Evolutionary conservation across 2,113 vertebrate genomes (phyloP), one percentile per base, ranked within the genome.

Genomic region (Sus scrofa): DNA sequence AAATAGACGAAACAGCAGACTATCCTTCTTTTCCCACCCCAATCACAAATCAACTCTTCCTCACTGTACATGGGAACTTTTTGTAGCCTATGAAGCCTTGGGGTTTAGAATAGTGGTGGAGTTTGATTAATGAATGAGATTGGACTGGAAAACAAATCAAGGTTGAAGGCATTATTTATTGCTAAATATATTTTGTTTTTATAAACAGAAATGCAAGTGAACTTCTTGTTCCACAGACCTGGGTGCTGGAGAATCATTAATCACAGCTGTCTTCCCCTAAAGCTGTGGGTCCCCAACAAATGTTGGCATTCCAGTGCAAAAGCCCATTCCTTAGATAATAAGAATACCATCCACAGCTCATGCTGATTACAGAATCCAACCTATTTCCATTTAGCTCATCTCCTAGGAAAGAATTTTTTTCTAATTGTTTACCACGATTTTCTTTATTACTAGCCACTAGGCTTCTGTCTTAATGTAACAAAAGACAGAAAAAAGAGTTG

Each of bases 71-170:
- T 95, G 95, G n/a, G 84, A 71, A 86, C 32, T 74, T 92, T 88
- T 88, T 89, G n/a, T 65, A 68, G 77, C 81, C 73, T 91, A 93
- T 95, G 74, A n/a, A 87, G 39, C 24, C 82, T 75, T 92, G 92
- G 39, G 32, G 0, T 77, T 98, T 94, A 96, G n/a, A 20, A 88
- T 95, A 2, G 86, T n/a, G 65, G 84, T 30, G 86, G 90, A 84
- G 83, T 44, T 96, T 98, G 96, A 98, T 96, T 93, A 97, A 97
- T 91, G 83, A 83, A 15, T 94, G 74, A 24, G 74, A 86, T 94
- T 92, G 39, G 68, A 97, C 73, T 86, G 93, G 68, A 14, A 26
- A 92, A 97, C 92, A 97, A 98, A 95, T 94, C 86, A 89, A 96
- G 87, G 24, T 86, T 96, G 96, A 97, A 97, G 68, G 56, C 95